A percentile compares a stretch with the other conserved stretches of the same genome.
phyloP scores from a whole-genome alignment of 2,888 invertebrate species.

The Ptychoptera albimana region DNA sequence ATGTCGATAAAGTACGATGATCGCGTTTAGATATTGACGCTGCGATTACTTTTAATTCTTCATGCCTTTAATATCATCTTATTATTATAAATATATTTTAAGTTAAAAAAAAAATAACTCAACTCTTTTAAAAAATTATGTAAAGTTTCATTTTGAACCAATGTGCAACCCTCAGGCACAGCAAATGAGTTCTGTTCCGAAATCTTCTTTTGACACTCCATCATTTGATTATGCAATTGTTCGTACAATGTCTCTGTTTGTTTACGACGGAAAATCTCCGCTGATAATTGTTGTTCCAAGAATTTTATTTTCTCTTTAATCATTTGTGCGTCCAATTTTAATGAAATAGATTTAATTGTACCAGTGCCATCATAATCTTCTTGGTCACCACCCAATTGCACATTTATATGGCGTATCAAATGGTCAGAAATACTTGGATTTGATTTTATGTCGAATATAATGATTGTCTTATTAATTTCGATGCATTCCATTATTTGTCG shows the following conservation, averaged over 20 bases:
- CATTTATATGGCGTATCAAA: conserved; percentile 31
- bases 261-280: conserved; percentile 43
- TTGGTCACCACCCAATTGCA: conserved; percentile 30
- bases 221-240: conserved; percentile 42
- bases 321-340: conserved; percentile 16
- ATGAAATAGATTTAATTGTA: conserved; percentile 1
- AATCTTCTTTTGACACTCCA: conserved; percentile 24
- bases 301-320: conserved; percentile 20
- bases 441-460: conserved; percentile 48
- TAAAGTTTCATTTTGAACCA: conserved; percentile 18
- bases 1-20: background rate
- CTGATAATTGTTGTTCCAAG: conserved; percentile 41
- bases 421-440: conserved; percentile 39
- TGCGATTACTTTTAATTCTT: conserved; percentile 8
- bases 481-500: conserved; percentile 41
- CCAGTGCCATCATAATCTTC: conserved; percentile 11
- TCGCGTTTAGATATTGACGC: conserved; percentile 10
- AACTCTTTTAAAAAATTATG: conserved; percentile 21
- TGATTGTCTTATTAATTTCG: conserved; percentile 45
- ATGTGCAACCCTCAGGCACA: conserved; percentile 19
- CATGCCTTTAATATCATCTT: conserved; percentile 12
- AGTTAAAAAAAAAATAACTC: background rate
- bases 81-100: background rate
- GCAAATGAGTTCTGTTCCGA: conserved; percentile 9
- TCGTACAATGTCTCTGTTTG: conserved; percentile 44